phyloP scores from a whole-genome alignment of 2,113 vertebrate genomes.

The Crotalus tigris region DNA sequence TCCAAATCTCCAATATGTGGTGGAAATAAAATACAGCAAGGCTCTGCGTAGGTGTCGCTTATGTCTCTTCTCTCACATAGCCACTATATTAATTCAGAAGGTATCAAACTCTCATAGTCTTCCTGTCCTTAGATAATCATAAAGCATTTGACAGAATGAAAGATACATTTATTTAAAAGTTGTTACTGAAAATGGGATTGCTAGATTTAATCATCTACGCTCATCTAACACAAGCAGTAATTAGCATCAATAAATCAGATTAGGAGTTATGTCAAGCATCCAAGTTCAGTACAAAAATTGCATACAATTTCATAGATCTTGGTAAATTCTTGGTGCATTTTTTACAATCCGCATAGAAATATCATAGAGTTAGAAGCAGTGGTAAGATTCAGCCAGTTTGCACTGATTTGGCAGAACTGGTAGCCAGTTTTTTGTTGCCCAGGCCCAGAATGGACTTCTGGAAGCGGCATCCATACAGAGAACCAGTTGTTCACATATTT shows the following conservation, averaged over 20 bases:
- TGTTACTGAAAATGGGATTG: background rate
- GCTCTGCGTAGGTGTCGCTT: background rate
- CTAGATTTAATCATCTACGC: background rate
- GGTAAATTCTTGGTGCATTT: background rate
- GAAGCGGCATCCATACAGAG: too few species aligned
- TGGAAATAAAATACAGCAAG: background rate
- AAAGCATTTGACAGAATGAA: background rate
- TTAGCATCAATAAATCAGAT: background rate
- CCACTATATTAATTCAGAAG: background rate
- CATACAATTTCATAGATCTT: background rate
- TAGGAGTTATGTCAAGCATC: background rate
- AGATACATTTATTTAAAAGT: background rate
- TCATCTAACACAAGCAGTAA: background rate
- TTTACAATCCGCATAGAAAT: background rate
- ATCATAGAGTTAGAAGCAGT: background rate
- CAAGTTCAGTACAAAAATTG: background rate
- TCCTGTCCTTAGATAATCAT: background rate
- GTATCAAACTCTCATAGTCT: background rate
- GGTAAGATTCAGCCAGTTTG: too few species aligned
- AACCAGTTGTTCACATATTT: too few species aligned
- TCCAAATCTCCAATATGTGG: background rate
- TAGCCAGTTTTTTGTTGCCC: too few species aligned
- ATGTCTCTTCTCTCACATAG: background rate
- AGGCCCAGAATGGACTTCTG: too few species aligned
- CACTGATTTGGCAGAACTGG: too few species aligned